Evolutionary conservation across 1,140 invertebrate genomes (phyloP), one percentile per base, ranked within the genome.

Genomic region (Nebria ingens): DNA sequence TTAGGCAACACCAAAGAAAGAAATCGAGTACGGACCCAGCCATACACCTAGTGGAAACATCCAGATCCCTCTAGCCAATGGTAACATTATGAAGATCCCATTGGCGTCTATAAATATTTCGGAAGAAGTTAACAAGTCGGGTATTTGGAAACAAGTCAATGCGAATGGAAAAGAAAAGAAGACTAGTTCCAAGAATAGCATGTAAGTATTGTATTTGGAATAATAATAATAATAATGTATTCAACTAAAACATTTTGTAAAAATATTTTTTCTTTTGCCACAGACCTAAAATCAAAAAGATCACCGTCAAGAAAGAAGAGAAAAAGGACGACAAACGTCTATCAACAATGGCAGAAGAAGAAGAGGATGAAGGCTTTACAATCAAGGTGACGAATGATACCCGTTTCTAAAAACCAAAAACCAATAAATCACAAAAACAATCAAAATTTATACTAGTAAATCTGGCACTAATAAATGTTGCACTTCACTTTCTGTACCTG

Each of bases 81-180:
- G 92, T 20, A 92, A 91, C 67, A 84, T 93, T 49, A 89, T 94
- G 83, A 93, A 93, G 69, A 93, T 93, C 63, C 91, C 91, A 2
- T 70, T 92, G 57, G 79, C 84, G 23, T 85, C 86, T 13, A 90
- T 94, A 59, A 96, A 95, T 73, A 93, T 96, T 65, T 87, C 89
- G 17, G 91, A 95, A 70, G 93, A 96, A 71, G 85, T 97, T 17
- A 90, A 93, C 66, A 91, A 92, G 68, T 91, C 87, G 21, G 89
- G 88, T 19, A 89, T 96, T 63, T 97, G 93, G 93, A 89, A 93
- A 65, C 90, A 93, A 69, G 89, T 97, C 13, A 92, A 92, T 62
- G 76, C 79, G 57, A 72, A 67, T 52, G 19, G 19, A 3, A 71
- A 55, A 2, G 25, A 60, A 42, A 69, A 71, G 60, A 71, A 71